phyloP scores from a whole-genome alignment of 1,140 invertebrate genomes.

The Proctacanthus coquilletti region DNA sequence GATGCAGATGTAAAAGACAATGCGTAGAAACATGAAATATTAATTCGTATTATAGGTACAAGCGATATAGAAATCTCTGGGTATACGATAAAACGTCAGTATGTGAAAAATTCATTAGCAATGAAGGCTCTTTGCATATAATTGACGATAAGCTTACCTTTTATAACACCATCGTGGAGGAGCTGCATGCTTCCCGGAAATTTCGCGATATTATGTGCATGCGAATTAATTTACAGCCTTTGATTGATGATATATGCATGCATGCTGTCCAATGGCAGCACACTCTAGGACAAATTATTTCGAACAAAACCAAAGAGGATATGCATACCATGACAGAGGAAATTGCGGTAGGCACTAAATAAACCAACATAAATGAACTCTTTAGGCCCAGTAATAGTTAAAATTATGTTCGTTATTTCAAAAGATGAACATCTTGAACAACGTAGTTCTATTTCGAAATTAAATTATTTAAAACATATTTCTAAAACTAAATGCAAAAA shows the following conservation, averaged over 20 bases:
- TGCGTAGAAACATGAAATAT: neutral
- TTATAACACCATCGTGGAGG: constrained; percentile 59
- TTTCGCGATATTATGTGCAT: constrained; percentile 47
- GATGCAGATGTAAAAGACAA: constrained; percentile 4
- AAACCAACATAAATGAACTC: too few relatives aligned
- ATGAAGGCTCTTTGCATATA: constrained; percentile 50
- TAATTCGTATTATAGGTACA: neutral
- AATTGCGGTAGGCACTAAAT: constrained; percentile 36
- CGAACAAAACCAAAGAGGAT: constrained; percentile 37
- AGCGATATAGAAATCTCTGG: constrained; percentile 51
- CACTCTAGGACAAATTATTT: constrained; percentile 43
- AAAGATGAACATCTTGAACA: too few relatives aligned
- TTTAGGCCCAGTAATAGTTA: neutral
- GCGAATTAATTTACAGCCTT: constrained; percentile 46
- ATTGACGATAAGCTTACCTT: constrained; percentile 74
- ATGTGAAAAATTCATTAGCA: constrained; percentile 58
- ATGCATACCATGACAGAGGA: constrained; percentile 46
- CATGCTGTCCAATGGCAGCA: constrained; percentile 58
- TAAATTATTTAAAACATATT: too few relatives aligned
- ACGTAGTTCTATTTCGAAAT: too few relatives aligned
- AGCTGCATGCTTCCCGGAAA: constrained; percentile 41
- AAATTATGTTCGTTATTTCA: neutral
- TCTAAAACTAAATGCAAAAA: too few relatives aligned
- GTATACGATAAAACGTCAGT: constrained; percentile 56
- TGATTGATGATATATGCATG: constrained; percentile 43